These are phyloP conservation scores for Thinocorus orbignyianus DNA, from an alignment of 2,113 vertebrate genomes.

Conservation along the genomic window DNA sequence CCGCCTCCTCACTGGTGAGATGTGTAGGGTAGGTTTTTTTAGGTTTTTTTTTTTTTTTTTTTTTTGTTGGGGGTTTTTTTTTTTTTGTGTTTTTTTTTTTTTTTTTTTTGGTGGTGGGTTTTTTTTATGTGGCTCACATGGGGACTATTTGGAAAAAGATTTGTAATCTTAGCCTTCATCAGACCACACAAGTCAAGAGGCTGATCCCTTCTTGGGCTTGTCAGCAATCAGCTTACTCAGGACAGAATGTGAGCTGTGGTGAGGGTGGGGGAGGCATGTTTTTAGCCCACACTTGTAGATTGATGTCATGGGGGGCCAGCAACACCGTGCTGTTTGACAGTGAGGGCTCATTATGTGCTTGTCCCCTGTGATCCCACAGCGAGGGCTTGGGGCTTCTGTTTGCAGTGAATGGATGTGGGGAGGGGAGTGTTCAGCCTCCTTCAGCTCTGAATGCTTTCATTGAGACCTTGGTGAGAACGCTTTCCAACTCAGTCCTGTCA, in stretches of 20 bases:
- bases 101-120: background rate
- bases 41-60: background rate
- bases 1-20: background rate
- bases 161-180: constrained; percentile 58
- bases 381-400: constrained; percentile 23
- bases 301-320: background rate
- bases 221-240: constrained; percentile 55
- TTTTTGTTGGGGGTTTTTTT: background rate
- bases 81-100: background rate
- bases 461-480: background rate
- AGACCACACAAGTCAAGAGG: constrained; percentile 67
- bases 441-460: constrained; percentile 8
- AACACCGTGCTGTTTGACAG: constrained; percentile 5
- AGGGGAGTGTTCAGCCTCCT: background rate
- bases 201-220: constrained; percentile 41
- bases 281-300: constrained; percentile 52
- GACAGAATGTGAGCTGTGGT: background rate
- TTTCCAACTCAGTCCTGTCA: background rate
- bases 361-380: background rate
- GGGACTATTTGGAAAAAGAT: constrained; percentile 29
- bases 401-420: background rate
- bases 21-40: background rate
- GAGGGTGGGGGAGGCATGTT: background rate
- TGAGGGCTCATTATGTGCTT: constrained; percentile 17
- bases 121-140: background rate